A percentile compares a stretch with the other conserved stretches of the same genome.
These are phyloP conservation scores for Anorthoa munda DNA, from an alignment of 2,888 invertebrate genomes.

Conservation along the genomic window DNA sequence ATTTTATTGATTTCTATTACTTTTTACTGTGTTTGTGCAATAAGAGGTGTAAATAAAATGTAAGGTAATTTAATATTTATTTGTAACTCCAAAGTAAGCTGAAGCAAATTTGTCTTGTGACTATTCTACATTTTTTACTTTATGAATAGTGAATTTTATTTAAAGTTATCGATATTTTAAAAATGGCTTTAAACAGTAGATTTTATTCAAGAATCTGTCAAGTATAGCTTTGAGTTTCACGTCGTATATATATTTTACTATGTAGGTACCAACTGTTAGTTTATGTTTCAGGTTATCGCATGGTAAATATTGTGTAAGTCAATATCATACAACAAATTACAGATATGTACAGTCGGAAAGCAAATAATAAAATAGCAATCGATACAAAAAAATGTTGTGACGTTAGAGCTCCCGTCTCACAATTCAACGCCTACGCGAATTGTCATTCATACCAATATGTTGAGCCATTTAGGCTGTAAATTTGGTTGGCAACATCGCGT, in stretches of 20 bases:
- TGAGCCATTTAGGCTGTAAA: constrained; percentile 44
- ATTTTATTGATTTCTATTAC: constrained; percentile 70
- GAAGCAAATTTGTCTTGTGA: background rate
- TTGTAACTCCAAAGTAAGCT: constrained; percentile 20
- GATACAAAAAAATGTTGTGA: constrained; percentile 28
- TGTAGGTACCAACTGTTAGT: no score
- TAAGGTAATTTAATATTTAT: constrained; percentile 22
- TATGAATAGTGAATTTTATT: background rate
- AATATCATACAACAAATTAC: background rate
- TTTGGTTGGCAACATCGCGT: constrained; percentile 46
- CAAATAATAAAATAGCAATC: constrained; percentile 3
- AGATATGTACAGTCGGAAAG: background rate
- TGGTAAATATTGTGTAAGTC: background rate
- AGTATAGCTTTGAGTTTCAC: background rate
- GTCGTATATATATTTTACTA: background rate
- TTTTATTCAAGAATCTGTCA: background rate
- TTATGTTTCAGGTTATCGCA: background rate
- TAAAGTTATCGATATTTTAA: background rate
- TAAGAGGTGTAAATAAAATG: constrained; percentile 36
- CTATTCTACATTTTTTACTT: background rate
- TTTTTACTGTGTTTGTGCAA: constrained; percentile 55
- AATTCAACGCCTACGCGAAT: constrained; percentile 36
- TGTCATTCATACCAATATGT: constrained; percentile 43
- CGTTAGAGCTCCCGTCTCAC: constrained; percentile 5
- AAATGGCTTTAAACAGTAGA: constrained; percentile 4